These are phyloP conservation scores for Megaptera novaeangliae DNA, from an alignment of 2,113 vertebrate genomes.

Conservation along the genomic window DNA sequence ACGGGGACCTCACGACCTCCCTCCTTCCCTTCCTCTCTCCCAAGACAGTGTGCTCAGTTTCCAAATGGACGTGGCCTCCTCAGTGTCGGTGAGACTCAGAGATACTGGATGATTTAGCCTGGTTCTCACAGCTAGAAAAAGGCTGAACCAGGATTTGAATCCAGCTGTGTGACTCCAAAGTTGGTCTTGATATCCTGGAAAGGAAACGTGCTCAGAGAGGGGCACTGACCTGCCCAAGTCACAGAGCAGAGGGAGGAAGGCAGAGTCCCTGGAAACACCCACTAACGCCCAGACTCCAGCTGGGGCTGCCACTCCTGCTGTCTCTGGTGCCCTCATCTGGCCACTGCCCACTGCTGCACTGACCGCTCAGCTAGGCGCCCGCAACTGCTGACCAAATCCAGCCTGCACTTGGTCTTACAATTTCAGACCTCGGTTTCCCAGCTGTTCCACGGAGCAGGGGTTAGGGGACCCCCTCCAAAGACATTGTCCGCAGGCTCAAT, in stretches of 20 bases:
- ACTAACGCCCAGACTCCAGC: background rate
- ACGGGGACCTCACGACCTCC: background rate
- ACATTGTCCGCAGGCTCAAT: background rate
- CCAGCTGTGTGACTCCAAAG: background rate
- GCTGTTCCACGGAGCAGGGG: background rate
- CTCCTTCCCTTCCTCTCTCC: background rate
- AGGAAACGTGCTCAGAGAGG: background rate
- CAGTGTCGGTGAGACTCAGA: background rate
- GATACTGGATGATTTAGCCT: background rate
- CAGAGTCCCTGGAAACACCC: background rate
- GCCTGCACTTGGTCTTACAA: background rate
- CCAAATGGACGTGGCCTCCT: background rate
- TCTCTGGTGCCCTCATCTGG: slow-evolving; percentile 51
- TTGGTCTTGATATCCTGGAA: background rate
- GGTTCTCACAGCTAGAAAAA: background rate
- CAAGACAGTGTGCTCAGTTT: background rate
- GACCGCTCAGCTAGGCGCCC: background rate
- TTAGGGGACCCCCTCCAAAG: background rate
- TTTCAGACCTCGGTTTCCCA: background rate
- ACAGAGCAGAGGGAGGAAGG: background rate
- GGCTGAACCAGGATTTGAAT: background rate
- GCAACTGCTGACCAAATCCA: background rate
- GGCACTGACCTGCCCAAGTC: background rate
- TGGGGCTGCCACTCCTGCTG: background rate
- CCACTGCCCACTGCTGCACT: background rate